A percentile compares a stretch with the other conserved stretches of the same genome.
Evolutionary conservation across 2,113 vertebrate species (phyloP).

Genomic region (Muntiacus muntjak): DNA sequence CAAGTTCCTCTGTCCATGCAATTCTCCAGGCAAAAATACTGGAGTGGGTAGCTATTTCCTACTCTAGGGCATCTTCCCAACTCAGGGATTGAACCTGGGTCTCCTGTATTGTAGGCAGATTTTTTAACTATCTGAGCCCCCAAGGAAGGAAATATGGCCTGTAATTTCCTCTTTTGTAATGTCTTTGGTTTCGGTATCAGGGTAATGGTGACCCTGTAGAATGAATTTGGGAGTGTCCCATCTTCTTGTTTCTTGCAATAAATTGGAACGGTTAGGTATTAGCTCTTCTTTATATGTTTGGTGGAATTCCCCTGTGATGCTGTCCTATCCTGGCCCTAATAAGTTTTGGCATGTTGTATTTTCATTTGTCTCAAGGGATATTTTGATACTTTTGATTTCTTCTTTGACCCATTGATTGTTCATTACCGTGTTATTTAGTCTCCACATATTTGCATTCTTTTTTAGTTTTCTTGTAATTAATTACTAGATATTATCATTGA

Average conservation of each 20-base stretch:
- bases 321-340: not conserved
- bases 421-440: not conserved
- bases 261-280: not conserved
- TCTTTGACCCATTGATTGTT: not conserved
- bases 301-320: not conserved
- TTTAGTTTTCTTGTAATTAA: not conserved
- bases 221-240: not conserved
- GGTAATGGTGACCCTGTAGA: not conserved
- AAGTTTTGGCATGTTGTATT: not conserved
- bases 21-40: not conserved
- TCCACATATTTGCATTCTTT: not conserved
- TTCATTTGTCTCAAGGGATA: not conserved
- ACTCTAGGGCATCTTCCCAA: not conserved
- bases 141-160: not conserved
- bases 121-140: not conserved
- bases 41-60: not conserved
- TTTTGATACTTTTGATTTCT: not conserved
- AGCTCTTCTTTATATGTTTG: not conserved
- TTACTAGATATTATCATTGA: not conserved
- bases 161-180: not conserved
- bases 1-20: not conserved
- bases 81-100: not conserved
- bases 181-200: not conserved
- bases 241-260: not conserved
- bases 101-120: not conserved